Evolutionary conservation across 64 coral and sea anemone genomes (phyloP), one percentile per base, ranked within the genome.

Genomic region (Trachythela sp.): DNA sequence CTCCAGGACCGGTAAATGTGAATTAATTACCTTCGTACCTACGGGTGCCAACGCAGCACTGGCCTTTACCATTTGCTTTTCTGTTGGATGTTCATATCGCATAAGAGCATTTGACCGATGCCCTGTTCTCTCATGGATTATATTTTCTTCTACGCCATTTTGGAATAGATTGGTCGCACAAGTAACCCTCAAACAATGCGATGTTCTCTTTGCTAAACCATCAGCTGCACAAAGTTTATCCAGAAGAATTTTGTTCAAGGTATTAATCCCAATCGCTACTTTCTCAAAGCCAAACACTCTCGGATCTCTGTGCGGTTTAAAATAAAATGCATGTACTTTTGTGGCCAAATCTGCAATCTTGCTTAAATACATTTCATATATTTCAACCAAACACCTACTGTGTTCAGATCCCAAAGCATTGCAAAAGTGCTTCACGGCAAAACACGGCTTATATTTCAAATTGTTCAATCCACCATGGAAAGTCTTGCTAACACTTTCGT

Each of bases 131-230:
- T 89, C 36, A 20, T 68, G 34, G 17, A 50, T 77, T 89, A 89
- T n/a, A 17, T 42, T 80, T 89, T 89, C 88, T n/a, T 91, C 83
- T n/a, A 91, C 84, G 42, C 32, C n/a, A 68, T 36, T 52, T 91
- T 36, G 40, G 85, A n/a, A 91, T 43, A 91, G 43, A 32, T 43
- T 85, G n/a, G 49, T 91, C 22, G 89, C 89, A 67, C 89, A 91
- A 91, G 89, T 91, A 71, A 91, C 85, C n/a, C 49, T 39, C 52
- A 91, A 86, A 84, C 89, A 85, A 72, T 91, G 89, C 36, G 89
- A 59, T 40, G 89, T 91, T 22, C 24, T 70, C 18, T 22, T 22
- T n/a, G 7, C 24, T 70, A 70, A 9, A 5, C 64, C 64, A 70
- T 7, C 64, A 22, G 18, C 64, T 5, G 30, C 30, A 70, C 90